Percentiles rank a stretch among this genome's conserved stretches.
phyloP scores from a whole-genome alignment of 1,140 invertebrate species.

The Coptotermes formosanus region DNA sequence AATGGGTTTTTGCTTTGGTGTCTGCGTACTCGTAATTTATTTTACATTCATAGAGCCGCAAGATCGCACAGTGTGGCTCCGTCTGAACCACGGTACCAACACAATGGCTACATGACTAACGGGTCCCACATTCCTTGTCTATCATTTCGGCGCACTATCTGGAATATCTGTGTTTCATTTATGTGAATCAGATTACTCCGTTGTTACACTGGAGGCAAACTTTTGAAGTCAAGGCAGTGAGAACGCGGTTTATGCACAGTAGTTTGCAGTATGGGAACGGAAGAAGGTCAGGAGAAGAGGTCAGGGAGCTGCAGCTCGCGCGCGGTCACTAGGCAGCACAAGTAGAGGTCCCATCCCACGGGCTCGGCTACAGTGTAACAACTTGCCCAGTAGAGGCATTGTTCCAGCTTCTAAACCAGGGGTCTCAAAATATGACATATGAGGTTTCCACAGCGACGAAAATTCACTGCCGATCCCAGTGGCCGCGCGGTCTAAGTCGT shows the following conservation, averaged over 20 bases:
- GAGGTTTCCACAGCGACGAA: too few species aligned
- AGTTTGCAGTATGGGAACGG: not conserved
- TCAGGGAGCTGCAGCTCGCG: not conserved
- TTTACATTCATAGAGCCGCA: not conserved
- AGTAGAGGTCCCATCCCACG: not conserved
- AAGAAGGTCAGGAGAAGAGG: not conserved
- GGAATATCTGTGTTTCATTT: not conserved
- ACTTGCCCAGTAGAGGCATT: not conserved
- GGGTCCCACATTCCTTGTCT: not conserved
- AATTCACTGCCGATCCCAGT: too few species aligned
- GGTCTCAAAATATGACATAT: not conserved
- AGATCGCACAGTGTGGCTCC: not conserved
- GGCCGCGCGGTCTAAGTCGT: too few species aligned
- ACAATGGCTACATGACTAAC: not conserved
- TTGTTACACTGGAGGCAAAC: not conserved
- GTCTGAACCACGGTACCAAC: not conserved
- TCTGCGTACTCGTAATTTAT: too few species aligned
- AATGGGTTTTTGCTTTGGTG: too few species aligned
- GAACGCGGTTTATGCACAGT: not conserved
- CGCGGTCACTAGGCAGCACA: not conserved
- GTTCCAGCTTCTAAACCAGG: not conserved
- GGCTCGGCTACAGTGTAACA: not conserved
- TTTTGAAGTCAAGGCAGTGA: constrained; percentile 4
- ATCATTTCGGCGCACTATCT: not conserved
- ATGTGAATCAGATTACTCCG: not conserved